Percentiles rank a stretch among this genome's conserved stretches.
Evolutionary conservation across 2,888 invertebrate species (phyloP).

Genomic region (Clitarchus hookeri): DNA sequence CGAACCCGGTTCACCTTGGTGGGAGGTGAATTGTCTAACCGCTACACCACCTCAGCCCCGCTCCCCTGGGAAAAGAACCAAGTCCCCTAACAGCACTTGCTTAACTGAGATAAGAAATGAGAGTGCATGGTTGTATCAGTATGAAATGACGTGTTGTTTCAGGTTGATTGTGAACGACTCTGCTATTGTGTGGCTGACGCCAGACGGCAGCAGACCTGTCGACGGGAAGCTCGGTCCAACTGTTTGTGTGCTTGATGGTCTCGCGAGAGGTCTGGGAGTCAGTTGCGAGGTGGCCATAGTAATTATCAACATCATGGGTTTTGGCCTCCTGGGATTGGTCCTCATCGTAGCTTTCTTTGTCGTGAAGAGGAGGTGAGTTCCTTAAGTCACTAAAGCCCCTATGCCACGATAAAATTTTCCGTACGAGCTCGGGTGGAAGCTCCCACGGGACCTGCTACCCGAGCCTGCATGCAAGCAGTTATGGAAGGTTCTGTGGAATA

Average conservation of each 20-base stretch:
- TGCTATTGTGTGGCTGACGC: conserved; percentile 67
- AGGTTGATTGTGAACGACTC: conserved; percentile 56
- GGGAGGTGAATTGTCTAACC: too few species aligned
- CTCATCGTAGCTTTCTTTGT: conserved; percentile 65
- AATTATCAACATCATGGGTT: conserved; percentile 65
- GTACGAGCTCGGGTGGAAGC: too few species aligned
- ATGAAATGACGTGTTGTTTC: neutral
- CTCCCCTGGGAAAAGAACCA: too few species aligned
- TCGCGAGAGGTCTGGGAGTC: conserved; percentile 69
- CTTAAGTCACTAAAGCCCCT: neutral
- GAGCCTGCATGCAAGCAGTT: too few species aligned
- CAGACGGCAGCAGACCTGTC: conserved; percentile 63
- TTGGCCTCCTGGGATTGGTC: conserved; percentile 60
- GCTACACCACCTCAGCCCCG: too few species aligned
- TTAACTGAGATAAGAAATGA: too few species aligned
- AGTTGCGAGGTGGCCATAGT: conserved; percentile 76
- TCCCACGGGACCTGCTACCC: too few species aligned
- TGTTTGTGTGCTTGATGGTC: conserved; percentile 64
- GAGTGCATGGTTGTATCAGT: too few species aligned
- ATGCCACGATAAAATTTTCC: too few species aligned
- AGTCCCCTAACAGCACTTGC: too few species aligned
- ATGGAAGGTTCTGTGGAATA: too few species aligned
- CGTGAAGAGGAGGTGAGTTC: conserved; percentile 64
- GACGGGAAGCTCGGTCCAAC: conserved; percentile 67
- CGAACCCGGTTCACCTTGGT: too few species aligned